phyloP scores from a whole-genome alignment of 30 jellyfish, hydroid and myxozoan species.

The Aurelia coerulea region DNA sequence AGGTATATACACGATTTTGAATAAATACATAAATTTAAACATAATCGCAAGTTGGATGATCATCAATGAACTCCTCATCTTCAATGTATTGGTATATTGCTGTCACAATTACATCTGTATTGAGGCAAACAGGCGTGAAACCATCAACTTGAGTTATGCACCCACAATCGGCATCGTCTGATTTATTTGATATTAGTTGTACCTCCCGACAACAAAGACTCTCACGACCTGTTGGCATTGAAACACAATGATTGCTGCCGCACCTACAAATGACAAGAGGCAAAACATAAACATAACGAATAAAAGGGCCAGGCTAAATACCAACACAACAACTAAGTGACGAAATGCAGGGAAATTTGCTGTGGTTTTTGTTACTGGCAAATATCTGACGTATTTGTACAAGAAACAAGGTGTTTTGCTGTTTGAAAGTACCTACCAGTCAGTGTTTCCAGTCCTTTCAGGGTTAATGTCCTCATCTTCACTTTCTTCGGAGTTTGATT shows the following conservation, averaged over 20 bases:
- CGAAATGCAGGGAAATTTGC: background rate
- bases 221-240: conserved; percentile 23
- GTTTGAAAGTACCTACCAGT: conserved; percentile 19
- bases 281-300: background rate
- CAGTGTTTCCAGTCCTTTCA: conserved; percentile 19
- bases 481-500: conserved; percentile 10
- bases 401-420: background rate
- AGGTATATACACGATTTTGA: too few relatives aligned
- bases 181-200: conserved; percentile 1
- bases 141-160: conserved; percentile 48
- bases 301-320: background rate
- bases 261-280: background rate
- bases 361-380: background rate
- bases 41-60: conserved; percentile 34
- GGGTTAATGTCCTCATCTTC: conserved; percentile 9
- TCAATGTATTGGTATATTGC: conserved; percentile 53
- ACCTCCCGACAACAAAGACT: conserved; percentile 29
- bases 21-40: too few relatives aligned
- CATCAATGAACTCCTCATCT: conserved; percentile 48
- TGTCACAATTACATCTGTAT: conserved; percentile 11
- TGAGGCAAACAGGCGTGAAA: conserved; percentile 37
- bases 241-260: conserved; percentile 13
- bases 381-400: conserved; percentile 3
- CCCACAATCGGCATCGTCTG: conserved; percentile 15
- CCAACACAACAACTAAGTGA: background rate